A percentile compares a stretch with the other conserved stretches of the same genome.
Conservation (phyloP, 1,140 invertebrate species). For the Cherax destructor region DNA sequence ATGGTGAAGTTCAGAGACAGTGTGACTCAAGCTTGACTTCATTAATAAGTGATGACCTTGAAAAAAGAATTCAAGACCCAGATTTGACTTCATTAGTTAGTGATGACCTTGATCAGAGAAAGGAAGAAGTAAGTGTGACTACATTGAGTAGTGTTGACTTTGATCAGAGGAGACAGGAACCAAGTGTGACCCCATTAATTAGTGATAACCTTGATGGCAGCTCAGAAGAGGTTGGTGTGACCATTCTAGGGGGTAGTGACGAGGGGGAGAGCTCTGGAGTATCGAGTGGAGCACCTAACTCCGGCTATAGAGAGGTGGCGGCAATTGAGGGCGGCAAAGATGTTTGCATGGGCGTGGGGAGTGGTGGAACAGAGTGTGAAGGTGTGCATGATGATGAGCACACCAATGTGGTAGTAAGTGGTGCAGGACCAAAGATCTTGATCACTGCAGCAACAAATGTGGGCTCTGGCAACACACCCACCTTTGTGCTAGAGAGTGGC, state of each 20-base stretch:
- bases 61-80: neutral
- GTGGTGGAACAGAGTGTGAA: conserved; percentile 8
- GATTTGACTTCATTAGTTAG: neutral
- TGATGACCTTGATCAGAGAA: neutral
- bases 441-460: conserved; percentile 15
- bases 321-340: neutral
- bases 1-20: neutral
- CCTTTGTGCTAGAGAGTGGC: conserved; percentile 28
- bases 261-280: neutral
- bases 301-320: neutral
- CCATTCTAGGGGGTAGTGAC: too few relatives aligned
- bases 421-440: neutral
- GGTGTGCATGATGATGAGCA: neutral
- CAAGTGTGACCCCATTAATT: neutral
- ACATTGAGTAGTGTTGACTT: neutral
- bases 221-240: too few relatives aligned
- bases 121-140: neutral
- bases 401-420: neutral
- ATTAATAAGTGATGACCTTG: neutral
- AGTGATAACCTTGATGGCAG: neutral
- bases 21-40: neutral
- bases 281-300: neutral
- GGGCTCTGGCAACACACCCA: neutral
- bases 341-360: conserved; percentile 1
- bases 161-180: neutral